A percentile compares a stretch with the other conserved stretches of the same genome.
These are phyloP conservation scores for Clepsis dumicolana DNA, from an alignment of 2,888 invertebrate species.

Conservation along the genomic window DNA sequence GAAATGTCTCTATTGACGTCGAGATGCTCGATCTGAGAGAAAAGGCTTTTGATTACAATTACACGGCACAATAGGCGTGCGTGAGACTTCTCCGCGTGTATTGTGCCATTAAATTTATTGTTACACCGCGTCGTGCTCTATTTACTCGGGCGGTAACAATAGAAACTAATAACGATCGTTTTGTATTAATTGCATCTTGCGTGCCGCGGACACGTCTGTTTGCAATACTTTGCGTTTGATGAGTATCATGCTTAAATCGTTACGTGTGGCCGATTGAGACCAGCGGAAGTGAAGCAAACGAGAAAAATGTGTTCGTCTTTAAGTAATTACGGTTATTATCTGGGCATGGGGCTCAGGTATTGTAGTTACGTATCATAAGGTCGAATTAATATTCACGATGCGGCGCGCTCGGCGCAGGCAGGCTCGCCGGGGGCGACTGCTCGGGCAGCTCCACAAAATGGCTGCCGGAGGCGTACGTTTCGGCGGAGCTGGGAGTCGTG, in stretches of 20 bases:
- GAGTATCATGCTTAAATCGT: conserved; percentile 62
- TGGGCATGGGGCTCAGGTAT: conserved; percentile 49
- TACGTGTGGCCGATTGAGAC: conserved; percentile 64
- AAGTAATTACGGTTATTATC: conserved; percentile 63
- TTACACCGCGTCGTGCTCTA: conserved; percentile 78
- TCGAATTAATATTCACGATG: conserved; percentile 78
- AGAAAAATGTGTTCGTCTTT: conserved; percentile 55
- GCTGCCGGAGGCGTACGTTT: conserved; percentile 76
- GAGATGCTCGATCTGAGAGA: conserved; percentile 69
- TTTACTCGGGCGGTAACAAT: conserved; percentile 77
- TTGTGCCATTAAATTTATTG: conserved; percentile 75
- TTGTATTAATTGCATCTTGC: conserved; percentile 75
- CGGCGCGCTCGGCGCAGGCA: conserved; percentile 70
- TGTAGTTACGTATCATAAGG: conserved; percentile 64
- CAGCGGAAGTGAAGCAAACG: conserved; percentile 64
- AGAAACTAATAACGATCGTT: conserved; percentile 80
- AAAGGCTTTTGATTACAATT: conserved; percentile 77
- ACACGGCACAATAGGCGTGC: conserved; percentile 74
- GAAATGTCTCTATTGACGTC: conserved; percentile 67
- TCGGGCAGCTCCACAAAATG: conserved; percentile 74
- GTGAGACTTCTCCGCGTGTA: conserved; percentile 75
- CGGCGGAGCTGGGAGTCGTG: conserved; percentile 70
- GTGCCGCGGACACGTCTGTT: conserved; percentile 65
- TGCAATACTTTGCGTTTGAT: conserved; percentile 60
- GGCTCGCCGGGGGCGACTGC: conserved; percentile 48